These are phyloP conservation scores for Hoplostethus atlanticus DNA, from an alignment of 2,797 vertebrate genomes.

Conservation along the genomic window DNA sequence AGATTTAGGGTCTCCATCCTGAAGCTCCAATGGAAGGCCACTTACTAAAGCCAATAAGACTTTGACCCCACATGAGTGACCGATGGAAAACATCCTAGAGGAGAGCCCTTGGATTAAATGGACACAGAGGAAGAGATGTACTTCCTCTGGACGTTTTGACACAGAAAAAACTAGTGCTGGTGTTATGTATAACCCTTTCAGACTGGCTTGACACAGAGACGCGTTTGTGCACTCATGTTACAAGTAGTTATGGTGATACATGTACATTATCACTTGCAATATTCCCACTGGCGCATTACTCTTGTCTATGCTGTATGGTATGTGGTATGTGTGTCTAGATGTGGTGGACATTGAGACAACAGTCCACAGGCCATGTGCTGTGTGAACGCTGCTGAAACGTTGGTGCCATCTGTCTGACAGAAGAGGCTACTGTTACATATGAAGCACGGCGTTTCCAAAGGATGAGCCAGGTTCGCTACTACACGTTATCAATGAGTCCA, in stretches of 20 bases:
- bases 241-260: slow-evolving; percentile 8
- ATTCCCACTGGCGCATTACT: slow-evolving; percentile 13
- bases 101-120: background rate
- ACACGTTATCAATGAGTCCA: slow-evolving; percentile 35
- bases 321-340: slow-evolving; percentile 6
- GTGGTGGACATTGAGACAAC: background rate
- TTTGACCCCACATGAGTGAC: background rate
- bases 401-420: slow-evolving; percentile 12
- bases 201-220: background rate
- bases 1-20: background rate
- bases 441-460: slow-evolving; percentile 15
- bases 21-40: background rate
- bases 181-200: slow-evolving; percentile 10
- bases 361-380: slow-evolving; percentile 4
- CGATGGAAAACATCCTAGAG: background rate
- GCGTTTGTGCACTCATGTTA: slow-evolving; percentile 1
- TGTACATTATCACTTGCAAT: slow-evolving; percentile 25
- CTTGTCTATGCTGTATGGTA: slow-evolving; percentile 22
- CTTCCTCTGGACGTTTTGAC: background rate
- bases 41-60: background rate
- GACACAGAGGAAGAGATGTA: background rate
- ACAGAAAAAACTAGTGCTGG: background rate
- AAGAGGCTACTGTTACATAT: slow-evolving; percentile 35
- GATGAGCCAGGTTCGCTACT: slow-evolving; percentile 57
- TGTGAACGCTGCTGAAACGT: slow-evolving; percentile 27